A percentile compares a stretch with the other conserved stretches of the same genome.
Conservation (phyloP, 2,888 invertebrate genomes). For the Pyrocoelia pectoralis region DNA sequence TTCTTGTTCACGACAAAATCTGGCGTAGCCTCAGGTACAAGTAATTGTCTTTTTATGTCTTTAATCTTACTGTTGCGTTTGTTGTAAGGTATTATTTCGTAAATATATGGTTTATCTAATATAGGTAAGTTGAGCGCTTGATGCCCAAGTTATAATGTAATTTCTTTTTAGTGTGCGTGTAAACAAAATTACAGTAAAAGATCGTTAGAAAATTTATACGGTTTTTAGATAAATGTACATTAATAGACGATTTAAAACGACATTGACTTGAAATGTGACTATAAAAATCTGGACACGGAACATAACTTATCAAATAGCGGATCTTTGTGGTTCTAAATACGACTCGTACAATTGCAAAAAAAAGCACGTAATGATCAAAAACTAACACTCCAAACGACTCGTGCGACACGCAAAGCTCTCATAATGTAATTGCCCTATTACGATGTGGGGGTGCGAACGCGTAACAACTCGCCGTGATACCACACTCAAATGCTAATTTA, state of each 20-base stretch:
- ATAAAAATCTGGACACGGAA: slow-evolving; percentile 38
- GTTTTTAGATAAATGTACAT: slow-evolving; percentile 31
- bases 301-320: slow-evolving; percentile 33
- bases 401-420: slow-evolving; percentile 54
- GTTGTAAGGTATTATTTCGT: background rate
- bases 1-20: background rate
- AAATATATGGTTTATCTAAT: background rate
- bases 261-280: slow-evolving; percentile 32
- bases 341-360: slow-evolving; percentile 39
- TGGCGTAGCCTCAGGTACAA: background rate
- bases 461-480: slow-evolving; percentile 44
- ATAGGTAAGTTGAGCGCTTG: background rate
- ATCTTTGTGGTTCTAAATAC: slow-evolving; percentile 37
- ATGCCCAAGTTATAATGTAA: slow-evolving; percentile 3
- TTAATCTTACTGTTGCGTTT: slow-evolving; percentile 1
- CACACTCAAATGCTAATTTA: slow-evolving; percentile 53
- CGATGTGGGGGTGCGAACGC: slow-evolving; percentile 36
- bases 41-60: background rate
- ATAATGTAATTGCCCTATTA: slow-evolving; percentile 55
- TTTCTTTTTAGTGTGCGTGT: slow-evolving; percentile 11
- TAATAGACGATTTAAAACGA: slow-evolving; percentile 32
- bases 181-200: slow-evolving; percentile 14
- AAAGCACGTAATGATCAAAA: slow-evolving; percentile 51
- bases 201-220: slow-evolving; percentile 29
- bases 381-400: slow-evolving; percentile 46